Evolutionary conservation across 2,113 vertebrate genomes (phyloP), one percentile per base, ranked within the genome.

Genomic region (Lonchura striata): DNA sequence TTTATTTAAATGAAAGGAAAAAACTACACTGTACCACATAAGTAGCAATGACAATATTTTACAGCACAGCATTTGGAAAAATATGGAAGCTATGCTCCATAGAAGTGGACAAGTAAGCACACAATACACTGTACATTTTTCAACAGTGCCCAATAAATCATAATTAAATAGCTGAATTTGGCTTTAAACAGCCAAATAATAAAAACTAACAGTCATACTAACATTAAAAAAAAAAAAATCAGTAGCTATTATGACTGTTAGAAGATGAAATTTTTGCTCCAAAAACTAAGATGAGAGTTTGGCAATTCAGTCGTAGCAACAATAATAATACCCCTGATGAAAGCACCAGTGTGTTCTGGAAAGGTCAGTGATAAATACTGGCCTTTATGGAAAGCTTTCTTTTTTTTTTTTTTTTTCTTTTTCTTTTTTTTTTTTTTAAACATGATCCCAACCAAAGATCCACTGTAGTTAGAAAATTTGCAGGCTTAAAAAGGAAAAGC

Each of bases 1-100:
- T 99, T 99, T 99, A 99, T 99, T 99, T 91, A 98, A 97, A 98
- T 98, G 98, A 97, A 98, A 98, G 97, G 98, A 90, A 96, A 93
- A 97, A 98, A 97, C 97, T 97, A 97, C 98, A 98, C 95, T 93
- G 96, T 96, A 98, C 96, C 98, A 98, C 95, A 61, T 95, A 98
- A 97, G 97, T 96, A 98, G 97, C 97, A 98, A 96, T 91, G 97
- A 98, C 97, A 97, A 96, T 95, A 97, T 97, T 94, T 98, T 98
- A 98, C 98, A 98, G 98, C 98, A 98, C 96, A 98, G 98, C 97
- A 88, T 98, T 97, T 97, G 93, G 97, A 97, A 97, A 98, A 98
- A 97, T 97, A 98, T 90, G 97, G 95, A 97, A 96, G 97, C 97
- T 96, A 97, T 80, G 96, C 96, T 97, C 97, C 94, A 95, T 96